Conservation (phyloP, 2,113 vertebrate species). For the Calidris pygmaea region DNA sequence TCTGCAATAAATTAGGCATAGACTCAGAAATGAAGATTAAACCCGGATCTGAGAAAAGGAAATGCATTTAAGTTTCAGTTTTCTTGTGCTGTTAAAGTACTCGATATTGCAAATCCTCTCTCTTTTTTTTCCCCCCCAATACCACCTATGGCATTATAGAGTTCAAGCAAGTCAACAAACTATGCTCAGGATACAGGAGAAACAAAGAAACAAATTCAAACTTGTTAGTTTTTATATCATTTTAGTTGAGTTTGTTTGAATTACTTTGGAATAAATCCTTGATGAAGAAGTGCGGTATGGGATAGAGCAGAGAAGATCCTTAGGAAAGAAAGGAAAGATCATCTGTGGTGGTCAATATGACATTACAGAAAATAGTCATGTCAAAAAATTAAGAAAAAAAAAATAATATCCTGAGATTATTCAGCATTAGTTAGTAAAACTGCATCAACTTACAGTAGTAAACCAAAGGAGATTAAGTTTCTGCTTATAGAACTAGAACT, state of each 20-base stretch:
- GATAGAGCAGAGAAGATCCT: neutral
- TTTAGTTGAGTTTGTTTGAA: neutral
- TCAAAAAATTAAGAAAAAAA: neutral
- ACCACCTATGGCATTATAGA: neutral
- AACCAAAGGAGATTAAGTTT: neutral
- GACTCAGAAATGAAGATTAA: conserved; percentile 10
- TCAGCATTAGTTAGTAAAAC: neutral
- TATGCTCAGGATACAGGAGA: neutral
- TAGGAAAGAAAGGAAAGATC: neutral
- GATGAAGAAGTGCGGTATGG: neutral
- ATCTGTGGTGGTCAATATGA: neutral
- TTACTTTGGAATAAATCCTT: neutral
- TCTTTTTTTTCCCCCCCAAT: neutral
- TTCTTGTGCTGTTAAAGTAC: conserved; percentile 7
- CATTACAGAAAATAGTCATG: neutral
- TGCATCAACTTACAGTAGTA: neutral
- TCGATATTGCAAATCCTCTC: neutral
- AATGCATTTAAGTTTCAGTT: neutral
- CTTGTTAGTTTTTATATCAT: neutral
- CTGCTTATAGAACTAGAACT: neutral
- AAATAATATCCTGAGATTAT: neutral
- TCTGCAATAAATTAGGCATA: conserved; percentile 20
- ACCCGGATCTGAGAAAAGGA: neutral
- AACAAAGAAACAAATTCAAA: neutral
- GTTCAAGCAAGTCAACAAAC: neutral